Evolutionary conservation across 2,113 vertebrate species (phyloP), one percentile per base, ranked within the genome.

Genomic region (Parotia lawesii): DNA sequence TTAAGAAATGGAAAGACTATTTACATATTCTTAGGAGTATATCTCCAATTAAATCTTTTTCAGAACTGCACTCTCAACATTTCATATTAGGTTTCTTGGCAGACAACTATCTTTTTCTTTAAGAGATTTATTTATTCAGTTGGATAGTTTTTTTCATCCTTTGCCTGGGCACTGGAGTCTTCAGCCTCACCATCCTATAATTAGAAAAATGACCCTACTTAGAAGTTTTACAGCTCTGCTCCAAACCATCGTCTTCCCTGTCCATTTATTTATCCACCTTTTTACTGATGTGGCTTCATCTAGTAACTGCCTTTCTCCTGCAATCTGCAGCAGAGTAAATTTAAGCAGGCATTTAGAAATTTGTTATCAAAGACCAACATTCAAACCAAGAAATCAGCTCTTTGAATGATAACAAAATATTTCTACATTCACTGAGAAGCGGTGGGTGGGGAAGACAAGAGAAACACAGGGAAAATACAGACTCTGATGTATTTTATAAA

Each of bases 21-120:
- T 98, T 98, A 98, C 97, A 96, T 98, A 98, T 97, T 97, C 97
- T 95, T 97, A 94, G 92, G 93, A 94, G 87, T 95, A 89, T 98
- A 98, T 98, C 97, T 96, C 96, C 97, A 98, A 98, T 98, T 96
- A 98, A 96, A 97, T 98, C 97, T 97, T 97, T 95, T 97, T 97
- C 94, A 89, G 96, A 97, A 87, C 97, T 94, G 93, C 76, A 70
- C 94, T 96, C 94, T 95, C 94, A 91, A 95, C 95, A 90, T 97
- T 97, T 96, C 92, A 96, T 97, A 98, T 98, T 98, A 95, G 87
- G 90, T 97, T 98, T 98, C 97, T 96, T 97, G 96, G 97, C 97
- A 97, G 97, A 96, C 89, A 73, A 53, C 75, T 96, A 94, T 97
- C 96, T 97, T 97, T 96, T 94, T 97, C 94, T 96, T 97, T 92